These are phyloP conservation scores for Blera fallax DNA, from an alignment of 2,888 invertebrate genomes.

Conservation along the genomic window DNA sequence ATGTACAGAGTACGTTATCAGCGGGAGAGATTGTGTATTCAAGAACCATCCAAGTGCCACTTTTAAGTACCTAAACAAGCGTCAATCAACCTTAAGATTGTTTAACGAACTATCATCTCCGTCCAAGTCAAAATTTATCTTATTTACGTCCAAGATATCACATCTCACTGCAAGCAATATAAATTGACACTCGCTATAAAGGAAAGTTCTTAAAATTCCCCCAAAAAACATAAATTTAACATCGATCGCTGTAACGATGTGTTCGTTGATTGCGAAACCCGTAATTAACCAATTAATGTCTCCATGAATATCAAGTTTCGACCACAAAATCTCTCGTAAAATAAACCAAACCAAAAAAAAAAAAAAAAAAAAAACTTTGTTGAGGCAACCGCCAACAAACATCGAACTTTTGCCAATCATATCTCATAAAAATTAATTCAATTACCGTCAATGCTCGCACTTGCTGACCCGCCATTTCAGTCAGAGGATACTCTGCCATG, in stretches of 20 bases:
- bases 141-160: background rate
- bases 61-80: no score
- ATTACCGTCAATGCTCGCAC: slow-evolving; percentile 53
- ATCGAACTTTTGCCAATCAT: slow-evolving; percentile 63
- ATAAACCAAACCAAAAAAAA: slow-evolving; percentile 19
- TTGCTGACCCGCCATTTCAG: slow-evolving; percentile 41
- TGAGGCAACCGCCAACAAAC: slow-evolving; percentile 19
- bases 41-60: no score
- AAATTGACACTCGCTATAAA: background rate
- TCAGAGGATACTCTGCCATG: slow-evolving; percentile 29
- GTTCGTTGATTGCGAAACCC: slow-evolving; percentile 32
- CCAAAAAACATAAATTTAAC: background rate
- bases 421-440: slow-evolving; percentile 69
- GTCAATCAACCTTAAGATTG: no score
- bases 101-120: background rate
- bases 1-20: no score
- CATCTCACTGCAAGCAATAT: background rate
- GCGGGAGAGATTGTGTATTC: no score
- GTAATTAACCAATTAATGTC: slow-evolving; percentile 58
- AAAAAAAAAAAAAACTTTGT: slow-evolving; percentile 8
- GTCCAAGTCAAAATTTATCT: slow-evolving; percentile 1
- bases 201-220: background rate
- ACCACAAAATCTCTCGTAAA: slow-evolving; percentile 41
- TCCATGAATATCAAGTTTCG: slow-evolving; percentile 52
- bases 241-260: slow-evolving; percentile 14